Evolutionary conservation across 1,140 invertebrate species (phyloP), one percentile per base, ranked within the genome.

Genomic region (Micrasema longulum): DNA sequence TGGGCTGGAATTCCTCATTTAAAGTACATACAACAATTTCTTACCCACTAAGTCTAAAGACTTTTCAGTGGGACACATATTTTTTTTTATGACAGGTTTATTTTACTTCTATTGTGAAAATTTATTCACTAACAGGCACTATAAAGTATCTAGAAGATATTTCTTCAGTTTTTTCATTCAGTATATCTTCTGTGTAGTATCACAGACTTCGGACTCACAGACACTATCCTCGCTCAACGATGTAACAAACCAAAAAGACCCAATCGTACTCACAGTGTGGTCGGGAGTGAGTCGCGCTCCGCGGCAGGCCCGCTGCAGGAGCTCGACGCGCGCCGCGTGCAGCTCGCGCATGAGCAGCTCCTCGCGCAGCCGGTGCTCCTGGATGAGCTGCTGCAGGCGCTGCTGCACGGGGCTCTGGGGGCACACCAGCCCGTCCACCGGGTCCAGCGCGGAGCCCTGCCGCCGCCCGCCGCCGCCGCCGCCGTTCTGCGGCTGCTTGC

Each of bases 341-440:
- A 94, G 82, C 80, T 94, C 91, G 74, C 89, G 87, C 77, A 90
- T 81, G 20, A 94, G 81, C 1, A 87, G 84, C 74, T 92, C 89
- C 69, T 93, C 89, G 77, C 90, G 89, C 38, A 88, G 79, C 90
- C 93, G 77, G 78, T 95, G 90, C 74, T 93, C 91, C 26, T 89
- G 82, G 73, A 93, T 90, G 71, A 96, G 92, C 79, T 95, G 91
- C 79, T 91, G 88, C 73, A 96, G 83, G 71, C 94, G 82, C 77
- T 90, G 88, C 79, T 96, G 94, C 72, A 93, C 84, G 66, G 93
- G 90, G 79, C 93, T 94, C 74, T 89, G 86, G 71, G 92, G 88
- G 62, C 91, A 89, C 43, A 92, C 89, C 73, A 96, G 84, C 52
- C 95, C 95, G 84, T 96, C 95, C n/a, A 92, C 79, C 69, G 82